Evolutionary conservation across 2,888 invertebrate genomes (phyloP), one percentile per base, ranked within the genome.

Genomic region (Amphimallon solstitiale): DNA sequence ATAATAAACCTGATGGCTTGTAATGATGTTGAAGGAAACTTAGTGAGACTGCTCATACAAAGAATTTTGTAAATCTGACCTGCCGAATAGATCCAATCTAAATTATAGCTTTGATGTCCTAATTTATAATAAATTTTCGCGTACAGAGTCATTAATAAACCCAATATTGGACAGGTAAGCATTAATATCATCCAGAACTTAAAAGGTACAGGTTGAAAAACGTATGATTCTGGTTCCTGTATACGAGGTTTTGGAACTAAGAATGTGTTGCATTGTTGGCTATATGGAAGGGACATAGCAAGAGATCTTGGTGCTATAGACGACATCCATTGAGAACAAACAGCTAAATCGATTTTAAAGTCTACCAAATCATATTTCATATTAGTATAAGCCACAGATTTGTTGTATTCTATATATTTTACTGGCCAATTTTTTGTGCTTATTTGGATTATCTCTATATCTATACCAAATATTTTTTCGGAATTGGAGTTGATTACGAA

Each of bases 181-280:
- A 48, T 7, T n/a, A 63, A 63, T 6, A 63, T 23, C 1, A 63
- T 14, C 61, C 63, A 62, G n/a, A 54, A 48, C 19, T 54, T 37
- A 1, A 17, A 23, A 19, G 60, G 59, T 9, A 64, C 51, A 2
- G 67, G 60, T 59, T 60, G 19, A 15, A 64, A 67, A 14, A 56
- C 49, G 45, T 60, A 67, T n/a, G 43, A 43, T 29, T 45, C 34
- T n/a, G 23, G 43, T 59, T 63, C 54, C 9, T 65, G 48, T 10
- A 63, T 35, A 45, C 61, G 49, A 15, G 71, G 69, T 45, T 70
- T 69, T 9, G 73, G 72, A 45, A 72, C 72, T 10, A 73, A 60
- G 59, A 72, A 73, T 10, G 73, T 73, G 19, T 48, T 37, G 21
- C 73, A 73, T 10, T 56, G 54, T 59, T 72, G 68, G 23, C 70